Conservation (phyloP, 2,888 invertebrate species). For the Tiphia femorata region DNA sequence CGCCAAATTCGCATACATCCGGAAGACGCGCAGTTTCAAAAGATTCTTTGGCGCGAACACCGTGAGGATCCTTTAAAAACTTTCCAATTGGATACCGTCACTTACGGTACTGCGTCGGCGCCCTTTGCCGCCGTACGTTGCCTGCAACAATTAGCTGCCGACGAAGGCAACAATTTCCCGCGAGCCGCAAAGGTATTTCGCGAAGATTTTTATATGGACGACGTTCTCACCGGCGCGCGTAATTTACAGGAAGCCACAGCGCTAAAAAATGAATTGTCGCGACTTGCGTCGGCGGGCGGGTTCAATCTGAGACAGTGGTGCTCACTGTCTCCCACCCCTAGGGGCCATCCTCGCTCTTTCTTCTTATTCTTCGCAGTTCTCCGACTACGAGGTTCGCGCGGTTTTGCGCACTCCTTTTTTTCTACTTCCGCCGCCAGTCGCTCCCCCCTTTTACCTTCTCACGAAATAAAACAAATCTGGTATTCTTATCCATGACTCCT, state of each 20-base stretch:
- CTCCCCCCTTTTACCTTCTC: no score
- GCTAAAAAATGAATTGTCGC: no score
- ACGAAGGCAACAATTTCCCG: background rate
- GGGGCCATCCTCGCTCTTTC: no score
- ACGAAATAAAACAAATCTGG: no score
- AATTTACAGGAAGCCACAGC: background rate
- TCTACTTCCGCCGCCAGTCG: no score
- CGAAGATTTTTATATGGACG: background rate
- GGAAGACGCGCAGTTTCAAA: background rate
- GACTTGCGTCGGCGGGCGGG: no score
- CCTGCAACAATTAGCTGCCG: background rate
- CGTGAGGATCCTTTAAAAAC: background rate
- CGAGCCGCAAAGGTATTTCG: background rate
- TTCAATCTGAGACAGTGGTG: no score
- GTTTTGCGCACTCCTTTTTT: no score
- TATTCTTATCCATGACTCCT: no score
- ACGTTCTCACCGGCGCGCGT: background rate
- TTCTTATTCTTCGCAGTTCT: no score
- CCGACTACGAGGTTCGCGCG: no score
- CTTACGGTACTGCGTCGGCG: background rate
- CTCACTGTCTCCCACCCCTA: no score
- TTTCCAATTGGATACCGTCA: background rate
- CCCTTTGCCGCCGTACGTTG: background rate
- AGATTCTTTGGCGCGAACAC: background rate
- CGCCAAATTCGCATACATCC: background rate